phyloP scores from a whole-genome alignment of 1,140 invertebrate genomes.

The Scaptodrosophila lebanonensis region DNA sequence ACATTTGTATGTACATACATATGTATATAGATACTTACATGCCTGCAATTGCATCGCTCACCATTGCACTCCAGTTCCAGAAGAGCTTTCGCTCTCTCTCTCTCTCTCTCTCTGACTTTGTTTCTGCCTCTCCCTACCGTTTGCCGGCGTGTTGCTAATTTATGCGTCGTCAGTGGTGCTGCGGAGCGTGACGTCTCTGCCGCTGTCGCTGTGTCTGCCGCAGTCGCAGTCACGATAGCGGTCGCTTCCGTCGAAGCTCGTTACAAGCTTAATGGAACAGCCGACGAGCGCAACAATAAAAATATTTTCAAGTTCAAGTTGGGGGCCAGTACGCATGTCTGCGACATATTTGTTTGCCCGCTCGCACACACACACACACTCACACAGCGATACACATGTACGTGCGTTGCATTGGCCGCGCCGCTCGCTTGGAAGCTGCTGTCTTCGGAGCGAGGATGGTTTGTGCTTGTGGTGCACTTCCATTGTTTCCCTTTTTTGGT shows the following conservation, averaged over 20 bases:
- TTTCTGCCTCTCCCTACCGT: constrained; percentile 5
- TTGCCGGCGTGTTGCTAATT: constrained; percentile 23
- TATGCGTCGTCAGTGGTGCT: background rate
- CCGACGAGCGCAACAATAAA: constrained; percentile 36
- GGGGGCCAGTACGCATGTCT: constrained; percentile 60
- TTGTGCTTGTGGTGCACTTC: constrained; percentile 24
- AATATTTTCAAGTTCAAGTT: constrained; percentile 74
- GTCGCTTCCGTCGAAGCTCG: no score
- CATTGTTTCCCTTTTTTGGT: constrained; percentile 33
- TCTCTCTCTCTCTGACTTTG: background rate
- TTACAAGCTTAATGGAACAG: constrained; percentile 28
- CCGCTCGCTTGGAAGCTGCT: background rate
- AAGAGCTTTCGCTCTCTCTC: background rate
- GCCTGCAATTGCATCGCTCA: constrained; percentile 11
- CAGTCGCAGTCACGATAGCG: background rate
- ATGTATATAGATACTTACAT: constrained; percentile 27
- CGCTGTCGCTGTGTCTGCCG: background rate
- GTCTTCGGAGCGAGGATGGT: background rate
- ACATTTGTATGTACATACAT: constrained; percentile 4
- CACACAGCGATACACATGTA: background rate
- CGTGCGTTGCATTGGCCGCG: constrained; percentile 18
- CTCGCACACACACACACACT: constrained; percentile 11
- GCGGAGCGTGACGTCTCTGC: constrained; percentile 3
- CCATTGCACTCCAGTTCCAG: constrained; percentile 2
- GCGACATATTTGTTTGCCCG: constrained; percentile 50